Conservation (phyloP, 30 jellyfish, hydroid and myxozoan genomes). For the Chironex yamaguchii region DNA sequence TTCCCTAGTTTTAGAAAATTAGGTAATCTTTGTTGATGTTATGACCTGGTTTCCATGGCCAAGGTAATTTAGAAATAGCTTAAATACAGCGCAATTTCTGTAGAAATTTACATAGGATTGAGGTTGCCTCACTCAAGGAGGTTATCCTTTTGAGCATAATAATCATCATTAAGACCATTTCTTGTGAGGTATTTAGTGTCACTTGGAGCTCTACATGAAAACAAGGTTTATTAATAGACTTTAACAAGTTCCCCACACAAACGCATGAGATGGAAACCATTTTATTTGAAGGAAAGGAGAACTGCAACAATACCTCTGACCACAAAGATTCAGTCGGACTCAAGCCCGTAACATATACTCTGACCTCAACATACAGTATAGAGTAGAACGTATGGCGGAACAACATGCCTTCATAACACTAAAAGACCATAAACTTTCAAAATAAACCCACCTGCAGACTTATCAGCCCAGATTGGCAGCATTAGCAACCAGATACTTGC, state of each 20-base stretch:
- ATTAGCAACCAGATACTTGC: conserved; percentile 65
- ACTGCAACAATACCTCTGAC: too few relatives aligned
- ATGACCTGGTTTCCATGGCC: background rate
- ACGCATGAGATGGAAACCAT: too few relatives aligned
- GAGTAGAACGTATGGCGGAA: conserved; percentile 38
- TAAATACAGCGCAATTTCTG: background rate
- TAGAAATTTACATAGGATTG: background rate
- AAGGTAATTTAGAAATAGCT: background rate
- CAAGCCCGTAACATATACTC: conserved; percentile 5
- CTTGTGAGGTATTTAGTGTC: too few relatives aligned
- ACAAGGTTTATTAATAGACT: too few relatives aligned
- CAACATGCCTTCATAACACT: conserved; percentile 39
- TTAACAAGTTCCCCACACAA: too few relatives aligned
- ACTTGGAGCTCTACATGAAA: too few relatives aligned
- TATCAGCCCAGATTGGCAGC: conserved; percentile 63
- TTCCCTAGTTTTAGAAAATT: background rate
- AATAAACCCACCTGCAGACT: conserved; percentile 22
- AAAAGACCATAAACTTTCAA: conserved; percentile 59
- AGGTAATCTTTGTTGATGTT: background rate
- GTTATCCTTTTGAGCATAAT: background rate
- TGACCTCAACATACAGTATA: conserved; percentile 7
- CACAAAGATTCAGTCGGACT: too few relatives aligned
- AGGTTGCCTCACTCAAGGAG: too few relatives aligned
- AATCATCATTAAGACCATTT: too few relatives aligned
- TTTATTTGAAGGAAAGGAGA: too few relatives aligned